These are phyloP conservation scores for Euzetes globulus DNA, from an alignment of 2,888 invertebrate genomes.

Conservation along the genomic window DNA sequence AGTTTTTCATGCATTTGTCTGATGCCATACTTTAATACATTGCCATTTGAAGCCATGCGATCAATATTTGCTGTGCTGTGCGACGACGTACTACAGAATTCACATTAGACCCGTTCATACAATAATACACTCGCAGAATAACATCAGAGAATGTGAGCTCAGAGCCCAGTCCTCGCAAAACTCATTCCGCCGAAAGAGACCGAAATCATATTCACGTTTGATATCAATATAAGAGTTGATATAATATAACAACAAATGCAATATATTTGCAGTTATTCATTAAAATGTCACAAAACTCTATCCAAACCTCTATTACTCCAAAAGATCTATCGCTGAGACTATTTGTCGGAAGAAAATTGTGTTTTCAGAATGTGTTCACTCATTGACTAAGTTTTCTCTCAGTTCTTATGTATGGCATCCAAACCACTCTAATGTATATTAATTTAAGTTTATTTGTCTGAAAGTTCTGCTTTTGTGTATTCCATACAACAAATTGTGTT, in stretches of 20 bases:
- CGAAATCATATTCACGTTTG: constrained; percentile 17
- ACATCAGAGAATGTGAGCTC: neutral
- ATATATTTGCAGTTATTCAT: constrained; percentile 24
- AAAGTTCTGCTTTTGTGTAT: neutral
- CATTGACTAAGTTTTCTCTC: neutral
- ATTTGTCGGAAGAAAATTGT: neutral
- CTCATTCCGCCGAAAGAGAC: neutral
- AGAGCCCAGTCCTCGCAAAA: constrained; percentile 3
- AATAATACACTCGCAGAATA: neutral
- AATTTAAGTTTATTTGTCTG: neutral
- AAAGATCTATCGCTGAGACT: neutral
- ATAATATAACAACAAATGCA: constrained; percentile 10
- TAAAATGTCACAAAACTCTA: constrained; percentile 6
- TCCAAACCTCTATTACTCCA: constrained; percentile 6
- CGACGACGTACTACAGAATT: neutral
- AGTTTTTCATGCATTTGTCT: constrained; percentile 8
- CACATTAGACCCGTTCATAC: neutral
- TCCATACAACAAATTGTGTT: neutral
- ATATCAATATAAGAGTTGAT: constrained; percentile 12
- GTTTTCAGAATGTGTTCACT: neutral
- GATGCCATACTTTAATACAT: neutral
- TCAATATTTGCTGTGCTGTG: constrained; percentile 18
- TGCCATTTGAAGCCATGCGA: constrained; percentile 26
- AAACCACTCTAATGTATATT: neutral
- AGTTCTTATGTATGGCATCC: neutral